Evolutionary conservation across 2,888 invertebrate genomes (phyloP), one percentile per base, ranked within the genome.

Genomic region (Lapara coniferarum): DNA sequence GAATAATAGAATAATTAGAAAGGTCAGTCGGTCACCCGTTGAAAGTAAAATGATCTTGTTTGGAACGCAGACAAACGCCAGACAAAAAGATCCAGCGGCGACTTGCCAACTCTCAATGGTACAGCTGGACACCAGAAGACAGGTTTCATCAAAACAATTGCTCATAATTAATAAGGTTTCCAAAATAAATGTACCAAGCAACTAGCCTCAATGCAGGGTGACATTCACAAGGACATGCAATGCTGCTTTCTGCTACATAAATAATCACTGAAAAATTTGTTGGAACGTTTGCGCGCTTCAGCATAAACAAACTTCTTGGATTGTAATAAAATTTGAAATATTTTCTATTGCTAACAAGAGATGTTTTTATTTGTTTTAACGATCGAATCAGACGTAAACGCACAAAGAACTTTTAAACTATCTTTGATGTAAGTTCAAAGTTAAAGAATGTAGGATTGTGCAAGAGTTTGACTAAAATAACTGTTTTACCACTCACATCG

Each of bases 31-130:
- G 67, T 66, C 69, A 76, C 59, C 55, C 57, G 70, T 71, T 71
- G 68, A 74, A 76, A 76, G 71, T 75, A 74, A 77, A 73, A 75
- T 70, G 68, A 74, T 71, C 72, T 66, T 30, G 37, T 13, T 56
- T 69, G 66, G 57, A 55, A 30, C 58, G 74, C 74, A 85, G 85
- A 85, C 85, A 71, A 74, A 76, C 78, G 79, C 80, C 78, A 85
- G 84, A 85, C 83, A 76, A 78, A 76, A 75, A 73, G 70, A 72
- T 77, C 70, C 70, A 69, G 68, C 67, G 72, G 71, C 71, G 56
- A 66, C 68, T 66, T 83, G 83, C 84, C 81, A 82, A 83, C 55
- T 68, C 57, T 70, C 66, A 67, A 69, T 69, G 66, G 58, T 52
- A 55, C 56, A 30, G 30, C 71, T 59, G 71, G 67, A 69, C 52